A percentile compares a stretch with the other conserved stretches of the same genome.
phyloP scores from a whole-genome alignment of 2,113 vertebrate species.

The Lamprotornis superbus region DNA sequence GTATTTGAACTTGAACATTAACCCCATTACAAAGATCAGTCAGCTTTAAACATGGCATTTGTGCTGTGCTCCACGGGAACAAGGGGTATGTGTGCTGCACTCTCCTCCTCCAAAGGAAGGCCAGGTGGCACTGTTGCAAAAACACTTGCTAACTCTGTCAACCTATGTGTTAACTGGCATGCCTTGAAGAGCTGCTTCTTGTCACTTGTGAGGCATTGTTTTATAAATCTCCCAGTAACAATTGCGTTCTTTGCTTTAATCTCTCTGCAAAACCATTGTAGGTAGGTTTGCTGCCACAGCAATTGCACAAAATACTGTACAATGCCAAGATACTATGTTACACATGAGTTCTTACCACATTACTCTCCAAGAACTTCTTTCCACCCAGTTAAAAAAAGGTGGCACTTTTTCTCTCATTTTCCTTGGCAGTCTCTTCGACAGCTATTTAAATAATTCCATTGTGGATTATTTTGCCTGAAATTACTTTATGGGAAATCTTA shows the following conservation, averaged over 20 bases:
- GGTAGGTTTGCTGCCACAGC: constrained; percentile 15
- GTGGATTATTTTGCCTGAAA: neutral
- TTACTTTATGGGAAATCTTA: neutral
- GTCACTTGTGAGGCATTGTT: neutral
- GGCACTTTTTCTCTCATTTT: neutral
- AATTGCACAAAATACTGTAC: neutral
- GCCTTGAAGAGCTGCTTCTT: neutral
- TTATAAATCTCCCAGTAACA: neutral
- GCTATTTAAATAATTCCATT: neutral
- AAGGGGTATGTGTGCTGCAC: neutral
- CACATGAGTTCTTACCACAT: neutral
- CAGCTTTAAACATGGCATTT: neutral
- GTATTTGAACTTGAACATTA: neutral
- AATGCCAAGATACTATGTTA: neutral
- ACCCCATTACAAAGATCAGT: neutral
- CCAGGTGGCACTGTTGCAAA: constrained; percentile 3
- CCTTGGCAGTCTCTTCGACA: neutral
- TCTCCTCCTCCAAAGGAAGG: neutral
- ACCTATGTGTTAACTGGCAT: neutral
- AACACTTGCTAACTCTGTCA: neutral
- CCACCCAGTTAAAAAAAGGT: neutral
- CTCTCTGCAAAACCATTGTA: neutral
- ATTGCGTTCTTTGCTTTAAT: neutral
- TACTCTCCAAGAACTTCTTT: constrained; percentile 9
- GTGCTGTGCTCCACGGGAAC: neutral